Evolutionary conservation across 1,140 invertebrate species (phyloP), one percentile per base, ranked within the genome.

Genomic region (Ostrea denselamellosa): DNA sequence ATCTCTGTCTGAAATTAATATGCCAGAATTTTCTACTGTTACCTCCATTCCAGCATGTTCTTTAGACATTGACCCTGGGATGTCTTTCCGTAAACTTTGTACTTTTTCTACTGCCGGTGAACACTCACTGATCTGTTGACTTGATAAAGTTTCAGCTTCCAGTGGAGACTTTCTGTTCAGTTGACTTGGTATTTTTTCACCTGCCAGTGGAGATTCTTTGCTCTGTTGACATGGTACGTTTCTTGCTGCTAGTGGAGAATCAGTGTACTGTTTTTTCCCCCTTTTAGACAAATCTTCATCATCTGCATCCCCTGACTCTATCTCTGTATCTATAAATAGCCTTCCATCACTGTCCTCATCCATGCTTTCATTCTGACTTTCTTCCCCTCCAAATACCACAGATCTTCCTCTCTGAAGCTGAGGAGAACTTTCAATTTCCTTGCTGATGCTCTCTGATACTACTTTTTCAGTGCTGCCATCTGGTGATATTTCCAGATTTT

Each of bases 351-450:
- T 77, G 14, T 77, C 68, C 28, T 77, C 68, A 77, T 77, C 68
- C 34, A 77, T 77, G 28, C 68, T 77, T 28, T 77, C 68, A 77
- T 77, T 77, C 68, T 34, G 68, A 77, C 68, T 77, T 77, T 77
- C 68, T 25, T 28, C 22, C 68, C 28, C 68, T 14, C 28, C 28
- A 77, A 77, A 77, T 77, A 9, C 68, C 28, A 28, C 68, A 77
- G 68, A 77, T 9, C 25, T 34, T 0, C 2, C 14, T 28, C 28
- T 77, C 25, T 62, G 58, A 12, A 5, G 58, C 14, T 62, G 17
- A 2, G n/a, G n/a, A n/a, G 58, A 62, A 62, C 14, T 77, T 77
- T 25, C 68, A 77, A 0, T 34, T 10, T 28, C 68, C 25, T 77
- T 77, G 10, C 14, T 25, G 4, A 5, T 25, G 14, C 28, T 10